Percentiles rank a stretch among this genome's conserved stretches.
phyloP scores from a whole-genome alignment of 30 jellyfish, hydroid and myxozoan species.

The Catostylus mosaicus region DNA sequence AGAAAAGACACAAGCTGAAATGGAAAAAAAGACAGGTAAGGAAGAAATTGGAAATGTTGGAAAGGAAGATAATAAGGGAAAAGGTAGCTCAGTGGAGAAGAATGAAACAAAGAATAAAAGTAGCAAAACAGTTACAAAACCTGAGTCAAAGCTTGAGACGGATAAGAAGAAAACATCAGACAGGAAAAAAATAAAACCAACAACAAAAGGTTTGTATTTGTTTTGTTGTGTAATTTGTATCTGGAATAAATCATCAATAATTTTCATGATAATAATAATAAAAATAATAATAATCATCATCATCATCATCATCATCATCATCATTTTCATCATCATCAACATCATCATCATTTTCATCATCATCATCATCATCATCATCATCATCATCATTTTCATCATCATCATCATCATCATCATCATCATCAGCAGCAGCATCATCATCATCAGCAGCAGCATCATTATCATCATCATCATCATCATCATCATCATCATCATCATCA shows the following conservation, averaged over 20 bases:
- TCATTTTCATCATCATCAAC: not conserved
- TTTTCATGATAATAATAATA: not conserved
- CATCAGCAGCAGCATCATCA: no score
- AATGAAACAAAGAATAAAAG: no score
- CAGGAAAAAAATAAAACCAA: no score
- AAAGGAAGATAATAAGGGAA: not conserved
- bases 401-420: not conserved
- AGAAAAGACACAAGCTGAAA: not conserved
- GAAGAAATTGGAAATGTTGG: constrained; percentile 8
- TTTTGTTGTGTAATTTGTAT: no score
- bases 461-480: not conserved
- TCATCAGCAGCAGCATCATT: no score
- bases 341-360: not conserved
- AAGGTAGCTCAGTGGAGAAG: not conserved
- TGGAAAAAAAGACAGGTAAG: not conserved
- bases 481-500: not conserved
- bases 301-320: not conserved
- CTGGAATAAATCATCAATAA: no score
- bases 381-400: not conserved
- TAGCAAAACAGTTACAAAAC: no score
- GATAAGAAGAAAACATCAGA: no score
- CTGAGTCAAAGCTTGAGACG: no score
- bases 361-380: not conserved
- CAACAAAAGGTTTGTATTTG: no score
- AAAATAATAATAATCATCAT: no score